phyloP scores from a whole-genome alignment of 2,888 invertebrate species.

The Microctonus brassicae region DNA sequence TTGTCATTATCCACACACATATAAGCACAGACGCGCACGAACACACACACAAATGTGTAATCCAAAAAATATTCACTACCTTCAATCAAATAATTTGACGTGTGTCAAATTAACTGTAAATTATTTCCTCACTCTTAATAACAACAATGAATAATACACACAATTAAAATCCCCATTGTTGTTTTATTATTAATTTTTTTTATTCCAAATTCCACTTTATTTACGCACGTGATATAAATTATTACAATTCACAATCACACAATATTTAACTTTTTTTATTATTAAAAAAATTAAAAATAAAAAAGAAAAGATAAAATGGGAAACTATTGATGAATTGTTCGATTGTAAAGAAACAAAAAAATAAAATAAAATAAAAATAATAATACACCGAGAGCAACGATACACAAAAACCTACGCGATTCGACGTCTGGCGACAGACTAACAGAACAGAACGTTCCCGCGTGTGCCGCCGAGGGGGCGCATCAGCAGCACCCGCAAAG shows the following conservation, averaged over 20 bases:
- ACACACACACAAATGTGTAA: not conserved
- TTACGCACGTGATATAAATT: not conserved
- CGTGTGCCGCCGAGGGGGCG: conserved; percentile 61
- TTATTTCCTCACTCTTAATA: not conserved
- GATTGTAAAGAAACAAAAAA: not conserved
- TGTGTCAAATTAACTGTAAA: not conserved
- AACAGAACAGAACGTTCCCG: conserved; percentile 56
- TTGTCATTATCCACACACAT: not conserved
- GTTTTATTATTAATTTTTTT: not conserved
- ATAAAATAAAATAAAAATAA: too few species aligned
- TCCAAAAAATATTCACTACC: not conserved
- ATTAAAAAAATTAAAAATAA: not conserved
- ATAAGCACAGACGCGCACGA: not conserved
- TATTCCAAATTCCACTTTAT: not conserved
- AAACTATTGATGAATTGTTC: not conserved
- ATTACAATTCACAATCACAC: not conserved
- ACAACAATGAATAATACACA: not conserved
- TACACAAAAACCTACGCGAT: conserved; percentile 40
- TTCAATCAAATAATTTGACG: not conserved
- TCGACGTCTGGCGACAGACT: conserved; percentile 63
- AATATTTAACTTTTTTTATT: not conserved
- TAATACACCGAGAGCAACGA: conserved; percentile 9
- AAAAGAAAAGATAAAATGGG: not conserved
- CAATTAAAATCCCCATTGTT: conserved; percentile 6
- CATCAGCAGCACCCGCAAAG: conserved; percentile 49